Conservation (phyloP, 1,140 invertebrate species). For the Drosophila sp. region DNA sequence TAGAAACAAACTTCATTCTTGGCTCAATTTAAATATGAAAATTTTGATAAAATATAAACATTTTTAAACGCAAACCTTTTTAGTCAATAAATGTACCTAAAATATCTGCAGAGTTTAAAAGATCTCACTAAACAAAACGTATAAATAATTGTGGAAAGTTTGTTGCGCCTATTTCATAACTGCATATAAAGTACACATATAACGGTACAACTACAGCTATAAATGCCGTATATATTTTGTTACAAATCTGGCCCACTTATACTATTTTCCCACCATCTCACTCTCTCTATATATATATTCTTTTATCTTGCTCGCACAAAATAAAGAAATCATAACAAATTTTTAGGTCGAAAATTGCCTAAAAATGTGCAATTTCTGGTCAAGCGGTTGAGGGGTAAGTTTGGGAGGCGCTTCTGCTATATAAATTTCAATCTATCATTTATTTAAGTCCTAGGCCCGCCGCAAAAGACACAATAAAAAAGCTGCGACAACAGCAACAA, state of each 20-base stretch:
- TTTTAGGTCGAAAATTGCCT: conserved; percentile 58
- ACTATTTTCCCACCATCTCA: neutral
- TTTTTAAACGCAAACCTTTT: no score
- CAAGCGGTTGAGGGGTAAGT: neutral
- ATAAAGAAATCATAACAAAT: conserved; percentile 53
- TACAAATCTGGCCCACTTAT: conserved; percentile 28
- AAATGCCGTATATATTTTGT: conserved; percentile 46
- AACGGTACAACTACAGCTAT: conserved; percentile 43
- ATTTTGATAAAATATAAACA: no score
- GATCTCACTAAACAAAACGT: conserved; percentile 12
- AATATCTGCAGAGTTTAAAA: conserved; percentile 4
- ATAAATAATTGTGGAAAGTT: neutral
- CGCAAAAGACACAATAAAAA: conserved; percentile 40
- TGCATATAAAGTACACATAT: conserved; percentile 17
- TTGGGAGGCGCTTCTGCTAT: conserved; percentile 52
- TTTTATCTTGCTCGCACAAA: neutral
- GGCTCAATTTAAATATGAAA: no score
- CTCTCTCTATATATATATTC: neutral
- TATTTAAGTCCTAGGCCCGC: conserved; percentile 78
- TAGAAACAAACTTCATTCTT: no score
- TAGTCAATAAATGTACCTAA: conserved; percentile 3
- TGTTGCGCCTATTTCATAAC: conserved; percentile 38
- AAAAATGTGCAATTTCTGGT: conserved; percentile 62
- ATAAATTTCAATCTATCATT: conserved; percentile 83
- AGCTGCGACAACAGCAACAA: conserved; percentile 27